Conservation (phyloP, 1,140 invertebrate genomes). For the Protaetia brevitarsis region DNA sequence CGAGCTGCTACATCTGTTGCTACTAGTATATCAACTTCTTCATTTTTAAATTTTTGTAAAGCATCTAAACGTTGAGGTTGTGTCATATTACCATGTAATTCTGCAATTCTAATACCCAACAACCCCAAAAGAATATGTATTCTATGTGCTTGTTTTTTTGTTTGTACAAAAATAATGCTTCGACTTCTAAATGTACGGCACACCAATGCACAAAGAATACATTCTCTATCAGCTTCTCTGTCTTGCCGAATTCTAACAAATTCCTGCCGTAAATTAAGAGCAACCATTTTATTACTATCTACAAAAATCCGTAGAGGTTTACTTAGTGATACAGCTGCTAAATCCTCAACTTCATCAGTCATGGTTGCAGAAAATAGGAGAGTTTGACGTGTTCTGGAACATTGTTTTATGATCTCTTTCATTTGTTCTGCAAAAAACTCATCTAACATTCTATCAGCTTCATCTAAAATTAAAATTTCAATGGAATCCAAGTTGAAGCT, state of each 20-base stretch:
- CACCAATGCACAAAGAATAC: conserved; percentile 85
- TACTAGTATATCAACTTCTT: conserved; percentile 85
- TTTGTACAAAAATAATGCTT: conserved; percentile 93
- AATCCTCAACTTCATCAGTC: conserved; percentile 92
- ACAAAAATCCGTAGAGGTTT: conserved; percentile 93
- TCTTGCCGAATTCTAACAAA: conserved; percentile 80
- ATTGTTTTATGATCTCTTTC: conserved; percentile 93
- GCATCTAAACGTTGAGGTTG: conserved; percentile 89
- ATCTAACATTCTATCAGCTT: conserved; percentile 96
- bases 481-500: conserved; percentile 87
- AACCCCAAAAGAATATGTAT: conserved; percentile 88
- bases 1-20: conserved; percentile 96
- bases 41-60: conserved; percentile 84
- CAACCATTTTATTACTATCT: conserved; percentile 93
- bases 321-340: conserved; percentile 86
- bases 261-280: conserved; percentile 93
- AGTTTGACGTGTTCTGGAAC: conserved; percentile 89
- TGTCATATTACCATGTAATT: conserved; percentile 93
- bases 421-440: conserved; percentile 98
- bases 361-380: conserved; percentile 98
- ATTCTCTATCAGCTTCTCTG: conserved; percentile 86
- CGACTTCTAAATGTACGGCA: conserved; percentile 91
- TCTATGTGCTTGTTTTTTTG: conserved; percentile 90
- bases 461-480: conserved; percentile 93
- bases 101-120: conserved; percentile 65